phyloP scores from a whole-genome alignment of 2,113 vertebrate genomes.

The Embiotoca jacksoni region DNA sequence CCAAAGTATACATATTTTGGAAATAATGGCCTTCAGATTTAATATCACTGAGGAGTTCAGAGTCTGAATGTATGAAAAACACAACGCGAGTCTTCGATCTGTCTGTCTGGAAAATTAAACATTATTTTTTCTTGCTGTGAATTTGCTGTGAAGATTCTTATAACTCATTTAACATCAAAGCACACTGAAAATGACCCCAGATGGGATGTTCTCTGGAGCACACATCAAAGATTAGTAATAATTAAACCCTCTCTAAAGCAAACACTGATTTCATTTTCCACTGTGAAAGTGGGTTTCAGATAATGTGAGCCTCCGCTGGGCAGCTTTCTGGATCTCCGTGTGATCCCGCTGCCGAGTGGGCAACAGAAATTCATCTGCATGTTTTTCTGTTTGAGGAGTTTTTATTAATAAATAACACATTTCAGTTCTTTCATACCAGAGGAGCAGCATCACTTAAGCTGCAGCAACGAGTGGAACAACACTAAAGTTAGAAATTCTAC shows the following conservation, averaged over 20 bases:
- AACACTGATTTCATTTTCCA: neutral
- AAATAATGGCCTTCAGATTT: too few species aligned
- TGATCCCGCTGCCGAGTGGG: too few species aligned
- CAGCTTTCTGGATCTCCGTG: too few species aligned
- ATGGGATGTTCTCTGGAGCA: constrained; percentile 18
- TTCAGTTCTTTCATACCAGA: too few species aligned
- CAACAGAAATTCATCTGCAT: neutral
- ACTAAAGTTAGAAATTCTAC: too few species aligned
- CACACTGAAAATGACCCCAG: constrained; percentile 41
- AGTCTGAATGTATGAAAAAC: too few species aligned
- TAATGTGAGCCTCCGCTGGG: neutral
- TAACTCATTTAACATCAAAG: constrained; percentile 58
- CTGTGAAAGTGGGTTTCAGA: constrained; percentile 32
- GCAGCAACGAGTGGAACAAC: too few species aligned
- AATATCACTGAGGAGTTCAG: too few species aligned
- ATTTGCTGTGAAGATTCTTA: constrained; percentile 27
- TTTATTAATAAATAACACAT: too few species aligned
- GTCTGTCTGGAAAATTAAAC: constrained; percentile 31
- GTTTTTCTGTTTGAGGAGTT: too few species aligned
- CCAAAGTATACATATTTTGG: too few species aligned
- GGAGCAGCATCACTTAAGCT: too few species aligned
- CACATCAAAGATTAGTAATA: constrained; percentile 58
- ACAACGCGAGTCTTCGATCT: neutral
- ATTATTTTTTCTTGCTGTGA: constrained; percentile 21
- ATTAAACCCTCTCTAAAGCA: constrained; percentile 55